phyloP scores from a whole-genome alignment of 2,797 vertebrate species.

The Apogon talboti region DNA sequence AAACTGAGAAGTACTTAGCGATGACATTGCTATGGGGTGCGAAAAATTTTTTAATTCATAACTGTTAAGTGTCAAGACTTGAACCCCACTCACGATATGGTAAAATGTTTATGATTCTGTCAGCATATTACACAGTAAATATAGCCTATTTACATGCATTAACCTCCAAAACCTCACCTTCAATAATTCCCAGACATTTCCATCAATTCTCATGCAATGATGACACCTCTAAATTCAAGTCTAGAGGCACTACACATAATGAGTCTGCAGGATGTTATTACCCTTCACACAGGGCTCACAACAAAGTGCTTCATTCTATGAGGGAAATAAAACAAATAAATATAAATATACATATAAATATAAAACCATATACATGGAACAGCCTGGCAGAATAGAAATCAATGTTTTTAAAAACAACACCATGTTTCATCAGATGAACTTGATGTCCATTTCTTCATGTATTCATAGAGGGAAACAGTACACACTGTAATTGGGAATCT shows the following conservation, averaged over 20 bases:
- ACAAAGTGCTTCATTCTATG: constrained; percentile 33
- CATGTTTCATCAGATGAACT: constrained; percentile 8
- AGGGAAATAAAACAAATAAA: constrained; percentile 23
- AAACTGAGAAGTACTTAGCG: neutral
- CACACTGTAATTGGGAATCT: neutral
- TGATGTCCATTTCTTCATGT: constrained; percentile 10
- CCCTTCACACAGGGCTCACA: constrained; percentile 11
- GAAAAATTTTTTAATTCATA: no score
- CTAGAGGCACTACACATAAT: constrained; percentile 2
- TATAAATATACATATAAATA: constrained; percentile 37
- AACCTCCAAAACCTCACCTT: neutral
- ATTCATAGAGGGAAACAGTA: neutral
- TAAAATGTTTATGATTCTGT: constrained; percentile 1
- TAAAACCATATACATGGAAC: constrained; percentile 5
- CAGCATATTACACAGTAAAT: constrained; percentile 10
- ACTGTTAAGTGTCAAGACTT: no score
- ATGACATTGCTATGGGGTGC: no score
- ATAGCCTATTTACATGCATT: constrained; percentile 4
- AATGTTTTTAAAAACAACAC: constrained; percentile 18
- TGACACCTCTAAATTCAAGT: constrained; percentile 4
- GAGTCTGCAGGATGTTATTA: neutral
- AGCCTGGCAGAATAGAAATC: constrained; percentile 10
- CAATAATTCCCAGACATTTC: constrained; percentile 1
- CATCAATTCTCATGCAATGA: neutral
- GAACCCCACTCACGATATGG: constrained; percentile 4